Conservation (phyloP, 2,888 invertebrate species). For the Lasioglossum malachurum region DNA sequence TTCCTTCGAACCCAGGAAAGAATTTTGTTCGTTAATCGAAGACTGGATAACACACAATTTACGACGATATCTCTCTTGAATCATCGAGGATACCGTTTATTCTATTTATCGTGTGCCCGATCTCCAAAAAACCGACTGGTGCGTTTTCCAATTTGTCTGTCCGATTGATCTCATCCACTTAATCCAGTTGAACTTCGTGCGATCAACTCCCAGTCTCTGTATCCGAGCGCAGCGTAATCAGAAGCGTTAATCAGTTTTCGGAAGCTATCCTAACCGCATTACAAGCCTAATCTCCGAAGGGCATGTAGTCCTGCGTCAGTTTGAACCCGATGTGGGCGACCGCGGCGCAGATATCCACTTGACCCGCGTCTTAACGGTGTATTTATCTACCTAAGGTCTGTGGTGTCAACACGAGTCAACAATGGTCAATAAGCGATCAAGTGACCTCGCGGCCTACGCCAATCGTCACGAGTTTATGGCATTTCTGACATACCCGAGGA, state of each 20-base stretch:
- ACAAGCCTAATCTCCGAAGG: slow-evolving; percentile 13
- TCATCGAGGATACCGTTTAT: background rate
- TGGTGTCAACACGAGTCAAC: slow-evolving; percentile 85
- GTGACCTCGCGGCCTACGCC: slow-evolving; percentile 82
- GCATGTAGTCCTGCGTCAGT: slow-evolving; percentile 38
- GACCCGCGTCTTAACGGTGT: slow-evolving; percentile 80
- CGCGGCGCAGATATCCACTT: slow-evolving; percentile 80
- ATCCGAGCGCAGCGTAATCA: background rate
- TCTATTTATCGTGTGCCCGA: background rate
- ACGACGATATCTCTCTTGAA: background rate
- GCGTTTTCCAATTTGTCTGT: background rate
- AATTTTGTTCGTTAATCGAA: background rate
- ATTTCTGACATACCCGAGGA: slow-evolving; percentile 25
- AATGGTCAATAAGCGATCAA: slow-evolving; percentile 85
- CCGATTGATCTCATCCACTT: background rate
- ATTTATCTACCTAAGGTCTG: slow-evolving; percentile 84
- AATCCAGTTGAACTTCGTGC: background rate
- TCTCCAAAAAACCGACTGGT: background rate
- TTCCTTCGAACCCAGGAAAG: background rate
- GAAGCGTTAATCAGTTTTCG: slow-evolving; percentile 15
- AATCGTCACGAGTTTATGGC: slow-evolving; percentile 62
- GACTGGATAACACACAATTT: background rate
- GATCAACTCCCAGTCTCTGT: background rate
- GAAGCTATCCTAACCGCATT: background rate
- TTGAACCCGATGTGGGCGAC: slow-evolving; percentile 79